A percentile compares a stretch with the other conserved stretches of the same genome.
These are phyloP conservation scores for Hystrix cristata DNA, from an alignment of 2,113 vertebrate species.

Conservation along the genomic window DNA sequence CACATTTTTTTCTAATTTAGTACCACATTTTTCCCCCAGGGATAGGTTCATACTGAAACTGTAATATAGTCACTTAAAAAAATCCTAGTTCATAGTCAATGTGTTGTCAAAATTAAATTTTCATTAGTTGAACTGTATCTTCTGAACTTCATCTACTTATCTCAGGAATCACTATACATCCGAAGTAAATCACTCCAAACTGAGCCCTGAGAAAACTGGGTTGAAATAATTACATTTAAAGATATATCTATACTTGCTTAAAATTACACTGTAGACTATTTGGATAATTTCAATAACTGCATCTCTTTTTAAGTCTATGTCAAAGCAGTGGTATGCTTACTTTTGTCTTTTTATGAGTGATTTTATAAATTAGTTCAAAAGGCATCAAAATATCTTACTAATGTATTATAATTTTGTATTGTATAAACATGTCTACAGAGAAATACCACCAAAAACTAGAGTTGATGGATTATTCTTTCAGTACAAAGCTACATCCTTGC, in stretches of 20 bases:
- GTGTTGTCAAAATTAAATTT: constrained; percentile 64
- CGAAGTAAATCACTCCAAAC: constrained; percentile 56
- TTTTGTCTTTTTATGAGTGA: constrained; percentile 68
- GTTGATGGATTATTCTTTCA: constrained; percentile 63
- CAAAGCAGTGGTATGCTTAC: constrained; percentile 39
- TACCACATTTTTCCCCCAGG: constrained; percentile 39
- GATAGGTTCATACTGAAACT: constrained; percentile 45
- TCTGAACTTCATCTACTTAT: constrained; percentile 53
- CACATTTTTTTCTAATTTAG: constrained; percentile 20
- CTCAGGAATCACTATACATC: constrained; percentile 55
- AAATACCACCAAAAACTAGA: constrained; percentile 64
- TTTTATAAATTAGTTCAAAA: constrained; percentile 78
- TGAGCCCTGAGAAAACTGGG: constrained; percentile 55
- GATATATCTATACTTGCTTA: constrained; percentile 54
- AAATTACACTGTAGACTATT: constrained; percentile 65
- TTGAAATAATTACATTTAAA: constrained; percentile 72
- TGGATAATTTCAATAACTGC: constrained; percentile 47
- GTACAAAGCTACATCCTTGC: constrained; percentile 39
- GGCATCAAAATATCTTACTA: constrained; percentile 47
- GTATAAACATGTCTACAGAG: constrained; percentile 68
- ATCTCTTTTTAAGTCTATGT: constrained; percentile 67
- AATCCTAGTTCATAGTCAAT: constrained; percentile 18
- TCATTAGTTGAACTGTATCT: constrained; percentile 64
- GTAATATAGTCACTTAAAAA: constrained; percentile 45
- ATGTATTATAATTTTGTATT: constrained; percentile 73